Percentiles rank a stretch among this genome's conserved stretches.
Evolutionary conservation across 2,888 invertebrate species (phyloP).

Genomic region (Arctia plantaginis): DNA sequence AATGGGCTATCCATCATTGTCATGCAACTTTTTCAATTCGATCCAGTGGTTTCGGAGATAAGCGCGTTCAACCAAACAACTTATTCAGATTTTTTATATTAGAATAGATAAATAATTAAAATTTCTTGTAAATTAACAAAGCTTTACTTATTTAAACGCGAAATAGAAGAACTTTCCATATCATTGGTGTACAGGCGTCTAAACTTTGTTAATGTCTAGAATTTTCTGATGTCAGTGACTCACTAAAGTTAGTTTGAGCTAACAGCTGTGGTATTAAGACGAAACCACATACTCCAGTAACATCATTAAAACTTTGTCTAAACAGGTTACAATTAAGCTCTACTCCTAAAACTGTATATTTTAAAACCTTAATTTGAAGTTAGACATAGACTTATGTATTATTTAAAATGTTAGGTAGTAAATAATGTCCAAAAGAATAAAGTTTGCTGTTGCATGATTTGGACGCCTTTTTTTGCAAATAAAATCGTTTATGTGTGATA

Average conservation of each 20-base stretch:
- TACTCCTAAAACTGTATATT: background rate
- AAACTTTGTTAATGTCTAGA: background rate
- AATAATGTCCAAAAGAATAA: too few species aligned
- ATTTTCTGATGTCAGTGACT: background rate
- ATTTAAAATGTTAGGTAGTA: background rate
- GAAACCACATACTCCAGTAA: constrained; percentile 5
- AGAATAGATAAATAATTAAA: too few species aligned
- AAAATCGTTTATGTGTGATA: too few species aligned
- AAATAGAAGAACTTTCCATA: too few species aligned
- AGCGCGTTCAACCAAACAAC: too few species aligned
- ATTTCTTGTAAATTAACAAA: background rate
- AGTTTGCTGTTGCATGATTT: too few species aligned
- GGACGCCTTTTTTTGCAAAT: too few species aligned
- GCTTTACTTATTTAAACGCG: background rate
- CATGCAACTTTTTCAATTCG: too few species aligned
- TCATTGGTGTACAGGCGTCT: background rate
- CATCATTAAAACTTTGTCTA: constrained; percentile 15
- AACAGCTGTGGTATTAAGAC: background rate
- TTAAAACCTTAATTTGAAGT: background rate
- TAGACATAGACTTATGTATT: too few species aligned
- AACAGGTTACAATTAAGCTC: background rate
- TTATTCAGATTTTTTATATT: too few species aligned
- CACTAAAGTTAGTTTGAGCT: background rate
- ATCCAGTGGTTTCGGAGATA: too few species aligned
- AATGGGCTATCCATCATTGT: too few species aligned